These are phyloP conservation scores for Xylota segnis DNA, from an alignment of 2,888 invertebrate species.

Conservation along the genomic window DNA sequence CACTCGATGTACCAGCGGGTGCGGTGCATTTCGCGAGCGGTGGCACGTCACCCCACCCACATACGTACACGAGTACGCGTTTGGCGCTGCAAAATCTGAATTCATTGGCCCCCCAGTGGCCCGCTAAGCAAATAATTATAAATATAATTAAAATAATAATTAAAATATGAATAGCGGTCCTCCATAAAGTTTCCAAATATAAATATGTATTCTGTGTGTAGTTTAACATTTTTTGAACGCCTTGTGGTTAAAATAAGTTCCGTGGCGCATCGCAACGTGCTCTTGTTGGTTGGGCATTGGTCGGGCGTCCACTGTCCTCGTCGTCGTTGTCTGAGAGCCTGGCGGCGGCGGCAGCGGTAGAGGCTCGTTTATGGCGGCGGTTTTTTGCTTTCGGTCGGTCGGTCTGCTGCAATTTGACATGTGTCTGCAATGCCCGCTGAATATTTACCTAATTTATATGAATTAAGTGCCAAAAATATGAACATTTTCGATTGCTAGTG, in stretches of 20 bases:
- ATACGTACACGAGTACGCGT: not conserved
- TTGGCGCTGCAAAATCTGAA: not conserved
- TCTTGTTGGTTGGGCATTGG: conserved; percentile 13
- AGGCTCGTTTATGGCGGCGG: conserved; percentile 72
- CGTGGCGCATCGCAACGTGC: conserved; percentile 38
- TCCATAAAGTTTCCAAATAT: conserved; percentile 54
- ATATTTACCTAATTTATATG: conserved; percentile 77
- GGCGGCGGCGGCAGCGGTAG: conserved; percentile 12
- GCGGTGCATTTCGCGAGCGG: conserved; percentile 1
- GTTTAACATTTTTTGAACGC: conserved; percentile 22
- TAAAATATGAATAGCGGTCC: conserved; percentile 49
- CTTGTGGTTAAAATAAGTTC: conserved; percentile 55
- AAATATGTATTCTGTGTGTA: conserved; percentile 16
- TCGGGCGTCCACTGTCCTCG: not conserved
- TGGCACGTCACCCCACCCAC: conserved; percentile 24
- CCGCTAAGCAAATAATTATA: conserved; percentile 43
- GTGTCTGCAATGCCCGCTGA: conserved; percentile 74
- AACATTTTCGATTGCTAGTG: conserved; percentile 62
- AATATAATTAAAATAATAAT: conserved; percentile 68
- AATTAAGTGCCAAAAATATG: conserved; percentile 78
- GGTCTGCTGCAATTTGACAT: conserved; percentile 74
- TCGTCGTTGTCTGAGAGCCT: not conserved
- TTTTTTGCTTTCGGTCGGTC: conserved; percentile 66
- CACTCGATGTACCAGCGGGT: conserved; percentile 2
- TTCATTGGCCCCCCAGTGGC: not conserved